phyloP scores from a whole-genome alignment of 1,140 invertebrate species.

The Copidosoma floridanum region DNA sequence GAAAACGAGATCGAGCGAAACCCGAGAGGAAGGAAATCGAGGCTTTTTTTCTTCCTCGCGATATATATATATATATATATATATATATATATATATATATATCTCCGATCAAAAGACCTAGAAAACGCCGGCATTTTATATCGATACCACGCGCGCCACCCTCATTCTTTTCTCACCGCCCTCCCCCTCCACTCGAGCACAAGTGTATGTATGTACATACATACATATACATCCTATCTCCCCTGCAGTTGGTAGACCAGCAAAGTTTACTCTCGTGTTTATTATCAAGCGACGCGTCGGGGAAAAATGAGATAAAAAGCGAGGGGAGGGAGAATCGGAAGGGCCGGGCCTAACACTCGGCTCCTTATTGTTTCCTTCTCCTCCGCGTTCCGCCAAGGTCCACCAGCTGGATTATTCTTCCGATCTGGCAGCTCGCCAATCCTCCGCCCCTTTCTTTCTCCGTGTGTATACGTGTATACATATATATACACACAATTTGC shows the following conservation, averaged over 20 bases:
- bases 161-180: neutral
- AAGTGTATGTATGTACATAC: too few relatives aligned
- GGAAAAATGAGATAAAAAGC: neutral
- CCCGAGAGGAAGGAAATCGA: neutral
- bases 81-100: too few relatives aligned
- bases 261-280: constrained; percentile 1
- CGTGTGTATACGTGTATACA: too few relatives aligned
- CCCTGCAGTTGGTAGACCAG: too few relatives aligned
- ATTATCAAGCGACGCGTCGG: neutral
- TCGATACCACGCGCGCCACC: constrained; percentile 5
- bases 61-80: too few relatives aligned
- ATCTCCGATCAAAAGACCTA: neutral
- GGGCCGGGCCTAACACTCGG: neutral
- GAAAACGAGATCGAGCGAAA: neutral
- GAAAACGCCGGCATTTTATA: neutral
- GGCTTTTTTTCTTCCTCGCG: neutral
- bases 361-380: constrained; percentile 8
- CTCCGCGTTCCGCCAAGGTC: neutral
- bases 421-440: constrained; percentile 11
- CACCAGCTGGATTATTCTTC: constrained; percentile 19
- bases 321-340: neutral
- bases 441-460: too few relatives aligned
- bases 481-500: constrained; percentile 10
- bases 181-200: too few relatives aligned
- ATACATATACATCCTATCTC: too few relatives aligned